Base-by-base conservation (phyloP, 2,888 invertebrate species). In the Dysmachus trigonus region DNA sequence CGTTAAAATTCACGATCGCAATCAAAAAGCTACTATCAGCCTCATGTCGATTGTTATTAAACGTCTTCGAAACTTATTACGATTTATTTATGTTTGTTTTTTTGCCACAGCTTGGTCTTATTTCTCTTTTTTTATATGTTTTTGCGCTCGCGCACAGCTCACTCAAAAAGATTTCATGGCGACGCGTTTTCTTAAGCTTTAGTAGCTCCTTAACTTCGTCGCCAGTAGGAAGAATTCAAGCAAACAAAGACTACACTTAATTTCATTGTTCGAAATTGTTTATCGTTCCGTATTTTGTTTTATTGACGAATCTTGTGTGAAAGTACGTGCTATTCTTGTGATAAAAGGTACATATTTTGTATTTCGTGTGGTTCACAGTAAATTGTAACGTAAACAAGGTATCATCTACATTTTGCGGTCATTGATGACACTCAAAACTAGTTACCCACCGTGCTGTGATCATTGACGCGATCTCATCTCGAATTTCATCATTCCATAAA, bases 151-250 rank as follows among this genome's bases (percentile, higher is more conserved):
- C 62, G 22, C 62, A 10, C 8, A 62, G 27, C 62, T 62, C 27
- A 62, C 22, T 27, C 62, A 13, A 13, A 4, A 62, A 27, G 27
- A 62, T 62, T 27, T 62, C 62, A 22, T 22, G 1, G 62, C 62
- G 62, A 62, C 62, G 31, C 30, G 33, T 41, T 27, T 51, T 79
- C 51, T 79, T 51, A 51, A 83, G 83, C 72, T 83, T 83, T 72
- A 84, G 84, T 84, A 84, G 84, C 84, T 41, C 84, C 84, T 84
- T 84, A 73, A 84, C 84, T 84, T 84, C 84, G 73, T 84, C 79
- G 79, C 15, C 41, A 35, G 35, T 51, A 79, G 51, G 35, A 79
- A 79, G 51, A 79, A 79, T 30, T 47, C 7, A 33, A 51, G 51
- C 22, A 77, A 38, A 77, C 35, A 35, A 38, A 18, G 41, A 38